Evolutionary conservation across 1,140 invertebrate species (phyloP), one percentile per base, ranked within the genome.

Genomic region (Aricia agestis): DNA sequence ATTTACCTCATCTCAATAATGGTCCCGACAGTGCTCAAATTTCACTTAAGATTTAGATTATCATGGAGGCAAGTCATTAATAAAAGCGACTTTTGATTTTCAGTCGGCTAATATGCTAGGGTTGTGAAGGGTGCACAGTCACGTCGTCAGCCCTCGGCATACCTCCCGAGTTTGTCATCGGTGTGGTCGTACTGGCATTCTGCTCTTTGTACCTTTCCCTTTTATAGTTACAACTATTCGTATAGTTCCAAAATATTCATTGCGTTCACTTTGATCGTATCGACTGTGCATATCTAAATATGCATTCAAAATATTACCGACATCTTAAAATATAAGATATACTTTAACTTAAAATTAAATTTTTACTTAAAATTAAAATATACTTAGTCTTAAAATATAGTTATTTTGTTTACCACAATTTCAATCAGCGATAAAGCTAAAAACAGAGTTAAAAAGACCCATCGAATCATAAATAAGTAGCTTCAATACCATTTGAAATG

Each of bases 31-130:
- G 79, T 80, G 82, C 74, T 76, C 79, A 84, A 86, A 78, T 88
- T 87, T 82, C 76, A 74, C 78, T 76, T 77, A 72, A 87, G 83
- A 89, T 89, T 91, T 89, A 84, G 86, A 86, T 85, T 87, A 87
- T 91, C 89, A 91, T 87, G 82, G 71, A 80, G 82, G 67, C 70
- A 75, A 82, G 84, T 89, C 89, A 91, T 91, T 91, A 91, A 90
- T 90, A 90, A 88, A 84, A 85, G 82, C 84, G 82, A 89, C 81
- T 90, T 90, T 89, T 91, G 89, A 91, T 91, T 91, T 91, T 90
- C 81, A 86, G 84, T 87, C 78, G 78, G 83, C 82, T 89, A 88
- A 86, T 89, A 91, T 89, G 85, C 83, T 78, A 81, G 85, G 84
- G 79, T 80, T 78, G 73, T 75, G 82, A 85, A 87, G 87, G 87